A percentile compares a stretch with the other conserved stretches of the same genome.
phyloP scores from a whole-genome alignment of 2,797 vertebrate genomes.

The Hydrolagus colliei region DNA sequence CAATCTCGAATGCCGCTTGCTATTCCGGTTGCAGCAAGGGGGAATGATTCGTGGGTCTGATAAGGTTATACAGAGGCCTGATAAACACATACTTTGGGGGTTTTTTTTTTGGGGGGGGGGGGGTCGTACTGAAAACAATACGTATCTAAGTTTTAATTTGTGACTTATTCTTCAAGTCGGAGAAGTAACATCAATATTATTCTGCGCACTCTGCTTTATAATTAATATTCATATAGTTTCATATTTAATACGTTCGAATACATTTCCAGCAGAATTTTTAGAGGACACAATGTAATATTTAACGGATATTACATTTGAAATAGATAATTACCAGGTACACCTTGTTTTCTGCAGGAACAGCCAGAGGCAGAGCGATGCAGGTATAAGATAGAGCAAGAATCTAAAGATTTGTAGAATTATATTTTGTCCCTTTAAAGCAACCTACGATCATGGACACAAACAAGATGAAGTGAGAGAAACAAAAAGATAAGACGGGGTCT shows the following conservation, averaged over 20 bases:
- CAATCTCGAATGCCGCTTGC: neutral
- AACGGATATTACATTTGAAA: no score
- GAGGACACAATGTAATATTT: no score
- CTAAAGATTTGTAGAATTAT: neutral
- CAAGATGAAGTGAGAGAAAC: no score
- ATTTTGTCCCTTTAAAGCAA: no score
- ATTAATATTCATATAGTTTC: neutral
- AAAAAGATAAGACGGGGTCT: no score
- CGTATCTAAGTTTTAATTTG: neutral
- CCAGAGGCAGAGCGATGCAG: no score
- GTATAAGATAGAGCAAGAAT: neutral
- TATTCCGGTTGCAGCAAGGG: neutral
- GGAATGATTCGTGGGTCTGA: neutral
- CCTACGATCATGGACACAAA: no score
- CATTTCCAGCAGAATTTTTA: no score
- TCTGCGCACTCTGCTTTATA: neutral
- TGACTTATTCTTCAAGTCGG: neutral
- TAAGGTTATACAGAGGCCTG: no score
- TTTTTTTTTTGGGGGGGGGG: neutral
- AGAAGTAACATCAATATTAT: neutral
- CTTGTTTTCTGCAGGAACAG: no score
- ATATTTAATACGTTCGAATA: no score
- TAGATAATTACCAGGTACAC: no score
- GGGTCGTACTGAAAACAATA: neutral
- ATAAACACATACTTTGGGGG: neutral